Evolutionary conservation across 2,113 vertebrate genomes (phyloP), one percentile per base, ranked within the genome.

Genomic region (Xenus cinereus): DNA sequence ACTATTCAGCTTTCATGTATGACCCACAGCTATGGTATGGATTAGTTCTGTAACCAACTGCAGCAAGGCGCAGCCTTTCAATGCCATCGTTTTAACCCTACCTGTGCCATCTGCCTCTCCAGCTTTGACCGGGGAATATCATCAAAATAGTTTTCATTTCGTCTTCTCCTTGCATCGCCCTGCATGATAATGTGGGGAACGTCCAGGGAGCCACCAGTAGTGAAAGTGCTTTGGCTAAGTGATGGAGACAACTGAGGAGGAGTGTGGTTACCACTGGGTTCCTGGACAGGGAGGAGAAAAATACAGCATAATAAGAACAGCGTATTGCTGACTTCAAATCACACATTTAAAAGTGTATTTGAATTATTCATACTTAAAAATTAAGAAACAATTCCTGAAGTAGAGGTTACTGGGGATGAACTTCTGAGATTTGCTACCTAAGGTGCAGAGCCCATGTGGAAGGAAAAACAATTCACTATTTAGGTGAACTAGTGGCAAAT

Each of bases 101-200:
- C 99, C 99, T 99, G 99, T 85, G 99, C 99, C 99, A 99, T 99
- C 98, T 99, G 99, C 97, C 99, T 98, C 98, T 99, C 99, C 98
- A 99, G 98, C 98, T 99, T 99, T 96, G 99, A 99, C 97, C 99
- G 98, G 84, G 99, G 99, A 98, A 99, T 99, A 97, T 99, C 99
- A 89, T 99, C 99, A 62, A 99, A 99, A 98, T 99, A 99, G 98
- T 99, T 99, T 95, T 99, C 99, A 97, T 99, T 99, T 98, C 99
- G 99, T 98, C 99, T 98, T 97, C 99, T 99, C 98, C 99, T 98
- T 93, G 99, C 99, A 98, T 99, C 99, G 10, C 99, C 99, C 99
- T 99, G 99, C 99, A 99, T 99, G 98, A 99, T 99, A 98, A 99
- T 99, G 98, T 99, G 99, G 98, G 99, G 99, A 97, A 99, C 99